These are phyloP conservation scores for Apistogramma diplotaenia DNA, from an alignment of 2,113 vertebrate species.

Conservation along the genomic window DNA sequence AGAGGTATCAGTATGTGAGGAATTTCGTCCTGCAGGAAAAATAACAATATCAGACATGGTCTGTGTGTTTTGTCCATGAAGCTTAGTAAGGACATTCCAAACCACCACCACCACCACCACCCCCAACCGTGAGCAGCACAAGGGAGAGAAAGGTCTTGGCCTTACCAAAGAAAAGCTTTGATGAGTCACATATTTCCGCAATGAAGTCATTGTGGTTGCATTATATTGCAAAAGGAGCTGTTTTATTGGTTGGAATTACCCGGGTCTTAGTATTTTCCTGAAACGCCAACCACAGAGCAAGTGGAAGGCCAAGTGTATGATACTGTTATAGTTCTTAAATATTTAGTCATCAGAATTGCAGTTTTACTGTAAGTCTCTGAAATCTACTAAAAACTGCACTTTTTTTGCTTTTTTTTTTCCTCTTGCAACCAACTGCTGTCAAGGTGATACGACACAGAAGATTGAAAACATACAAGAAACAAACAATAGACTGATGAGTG, in stretches of 20 bases:
- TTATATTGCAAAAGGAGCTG: constrained; percentile 6
- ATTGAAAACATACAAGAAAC: constrained; percentile 1
- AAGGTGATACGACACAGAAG: constrained; percentile 27
- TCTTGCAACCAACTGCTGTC: constrained; percentile 3
- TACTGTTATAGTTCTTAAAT: neutral
- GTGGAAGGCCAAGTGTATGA: neutral
- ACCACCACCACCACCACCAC: neutral
- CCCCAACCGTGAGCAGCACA: constrained; percentile 41
- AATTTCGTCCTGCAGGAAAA: constrained; percentile 52
- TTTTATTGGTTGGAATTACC: constrained; percentile 18
- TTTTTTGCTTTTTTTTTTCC: neutral
- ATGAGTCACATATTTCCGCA: constrained; percentile 45
- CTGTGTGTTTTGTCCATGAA: constrained; percentile 41
- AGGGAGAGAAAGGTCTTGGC: constrained; percentile 17
- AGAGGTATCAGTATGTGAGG: constrained; percentile 57
- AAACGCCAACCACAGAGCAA: neutral
- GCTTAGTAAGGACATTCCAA: constrained; percentile 57
- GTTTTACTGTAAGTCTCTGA: neutral
- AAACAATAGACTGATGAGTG: constrained; percentile 28
- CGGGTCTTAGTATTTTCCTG: neutral
- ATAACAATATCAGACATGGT: constrained; percentile 64
- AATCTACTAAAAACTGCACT: neutral
- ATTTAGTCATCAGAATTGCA: neutral
- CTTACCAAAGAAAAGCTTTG: neutral
- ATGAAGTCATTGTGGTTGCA: constrained; percentile 53